These are phyloP conservation scores for Cryptocheilus praepositus DNA, from an alignment of 2,888 invertebrate species.

Conservation along the genomic window DNA sequence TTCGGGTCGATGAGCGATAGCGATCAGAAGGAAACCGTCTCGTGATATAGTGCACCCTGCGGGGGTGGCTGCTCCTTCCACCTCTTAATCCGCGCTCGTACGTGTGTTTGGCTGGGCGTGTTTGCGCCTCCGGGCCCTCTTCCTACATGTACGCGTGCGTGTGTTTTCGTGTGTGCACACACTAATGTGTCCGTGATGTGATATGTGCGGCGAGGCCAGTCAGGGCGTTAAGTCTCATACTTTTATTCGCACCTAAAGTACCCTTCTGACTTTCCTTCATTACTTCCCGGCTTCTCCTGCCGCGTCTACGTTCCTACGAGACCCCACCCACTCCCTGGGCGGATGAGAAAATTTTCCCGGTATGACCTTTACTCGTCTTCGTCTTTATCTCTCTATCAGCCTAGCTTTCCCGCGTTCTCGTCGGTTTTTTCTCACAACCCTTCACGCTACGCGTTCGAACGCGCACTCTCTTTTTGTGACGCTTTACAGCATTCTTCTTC, in stretches of 20 bases:
- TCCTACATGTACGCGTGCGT: conserved; percentile 15
- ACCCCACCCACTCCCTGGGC: conserved; percentile 1
- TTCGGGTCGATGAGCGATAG: conserved; percentile 38
- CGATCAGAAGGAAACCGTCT: conserved; percentile 35
- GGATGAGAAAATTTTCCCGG: neutral
- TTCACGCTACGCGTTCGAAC: conserved; percentile 10
- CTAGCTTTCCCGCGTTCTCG: conserved; percentile 24
- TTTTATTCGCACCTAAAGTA: conserved; percentile 27
- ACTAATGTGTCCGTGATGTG: conserved; percentile 46
- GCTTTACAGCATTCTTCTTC: conserved; percentile 15
- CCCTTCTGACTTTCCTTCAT: conserved; percentile 24
- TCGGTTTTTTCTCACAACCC: conserved; percentile 23
- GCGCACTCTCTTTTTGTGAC: conserved; percentile 3
- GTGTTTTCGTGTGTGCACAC: no score
- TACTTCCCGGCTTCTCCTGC: conserved; percentile 19
- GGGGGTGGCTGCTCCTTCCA: conserved; percentile 30
- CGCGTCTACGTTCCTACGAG: conserved; percentile 7
- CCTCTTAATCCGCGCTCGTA: conserved; percentile 26
- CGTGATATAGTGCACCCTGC: conserved; percentile 32
- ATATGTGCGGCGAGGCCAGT: conserved; percentile 62
- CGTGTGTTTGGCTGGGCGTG: conserved; percentile 12
- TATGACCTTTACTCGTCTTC: neutral
- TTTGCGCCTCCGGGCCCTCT: neutral
- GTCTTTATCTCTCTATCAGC: neutral
- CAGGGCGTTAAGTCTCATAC: conserved; percentile 44